Conservation (phyloP, 2,797 vertebrate species). For the Acropternis orthonyx region DNA sequence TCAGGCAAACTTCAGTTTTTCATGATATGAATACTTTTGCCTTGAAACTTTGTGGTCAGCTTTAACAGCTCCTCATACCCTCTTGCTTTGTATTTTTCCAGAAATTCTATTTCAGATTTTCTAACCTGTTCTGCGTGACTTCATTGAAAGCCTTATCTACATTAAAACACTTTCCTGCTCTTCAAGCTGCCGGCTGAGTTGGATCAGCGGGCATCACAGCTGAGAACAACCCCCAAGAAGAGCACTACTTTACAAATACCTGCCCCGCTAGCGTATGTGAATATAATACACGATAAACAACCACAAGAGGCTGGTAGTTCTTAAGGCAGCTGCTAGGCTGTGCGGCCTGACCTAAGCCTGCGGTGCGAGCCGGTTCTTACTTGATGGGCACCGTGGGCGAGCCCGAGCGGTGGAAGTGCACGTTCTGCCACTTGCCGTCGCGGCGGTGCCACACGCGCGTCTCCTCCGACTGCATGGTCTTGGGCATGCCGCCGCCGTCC, state of each 20-base stretch:
- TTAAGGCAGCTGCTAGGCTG: background rate
- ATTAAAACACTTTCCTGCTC: background rate
- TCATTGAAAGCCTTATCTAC: background rate
- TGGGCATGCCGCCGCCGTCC: slow-evolving; percentile 86
- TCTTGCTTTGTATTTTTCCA: background rate
- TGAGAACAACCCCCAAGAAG: background rate
- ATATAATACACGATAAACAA: background rate
- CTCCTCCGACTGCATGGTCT: slow-evolving; percentile 96
- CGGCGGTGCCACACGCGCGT: slow-evolving; percentile 97
- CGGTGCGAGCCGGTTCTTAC: slow-evolving; percentile 72
- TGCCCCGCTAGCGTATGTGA: background rate
- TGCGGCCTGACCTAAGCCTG: no score
- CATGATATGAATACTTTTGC: background rate
- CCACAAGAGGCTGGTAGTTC: background rate
- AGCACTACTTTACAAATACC: background rate
- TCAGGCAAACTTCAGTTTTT: background rate
- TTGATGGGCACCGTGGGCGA: slow-evolving; percentile 91
- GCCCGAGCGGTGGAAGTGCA: slow-evolving; percentile 97
- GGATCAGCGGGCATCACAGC: background rate
- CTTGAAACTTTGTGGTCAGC: background rate
- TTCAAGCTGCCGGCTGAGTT: background rate
- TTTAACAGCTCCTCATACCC: background rate
- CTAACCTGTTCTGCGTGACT: background rate
- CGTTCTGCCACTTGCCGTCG: slow-evolving; percentile 96
- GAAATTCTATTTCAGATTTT: background rate